A percentile compares a stretch with the other conserved stretches of the same genome.
Evolutionary conservation across 2,888 invertebrate genomes (phyloP).

Genomic region (Seira musarum): DNA sequence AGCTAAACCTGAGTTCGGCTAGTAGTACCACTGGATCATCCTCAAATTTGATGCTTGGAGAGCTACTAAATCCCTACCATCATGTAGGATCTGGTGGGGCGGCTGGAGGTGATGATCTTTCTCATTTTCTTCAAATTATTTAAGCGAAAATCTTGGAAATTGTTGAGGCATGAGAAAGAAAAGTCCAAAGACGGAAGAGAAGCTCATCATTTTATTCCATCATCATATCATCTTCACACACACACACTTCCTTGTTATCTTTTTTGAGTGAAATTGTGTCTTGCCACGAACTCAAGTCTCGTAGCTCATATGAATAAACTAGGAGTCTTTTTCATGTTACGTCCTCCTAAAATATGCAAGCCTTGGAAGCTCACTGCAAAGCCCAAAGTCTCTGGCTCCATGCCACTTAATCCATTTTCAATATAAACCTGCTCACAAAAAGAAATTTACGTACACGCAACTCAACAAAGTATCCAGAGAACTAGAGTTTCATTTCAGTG

Average conservation of each 20-base stretch:
- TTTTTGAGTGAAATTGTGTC: not conserved
- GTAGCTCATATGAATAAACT: not conserved
- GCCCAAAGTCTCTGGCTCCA: not conserved
- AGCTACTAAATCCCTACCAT: constrained; percentile 59
- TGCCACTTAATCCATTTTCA: not conserved
- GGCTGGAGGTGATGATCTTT: not conserved
- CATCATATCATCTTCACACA: not conserved
- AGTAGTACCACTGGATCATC: constrained; percentile 58
- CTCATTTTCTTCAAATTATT: not conserved
- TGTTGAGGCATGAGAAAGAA: not conserved
- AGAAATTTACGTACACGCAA: not conserved
- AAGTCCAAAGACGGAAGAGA: too few relatives aligned
- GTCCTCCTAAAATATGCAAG: not conserved
- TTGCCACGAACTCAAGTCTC: not conserved
- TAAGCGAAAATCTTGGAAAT: not conserved
- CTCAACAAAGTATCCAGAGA: not conserved
- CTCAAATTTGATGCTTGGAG: constrained; percentile 59
- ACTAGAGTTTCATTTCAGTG: not conserved
- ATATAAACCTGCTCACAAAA: not conserved
- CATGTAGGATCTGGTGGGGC: constrained; percentile 70
- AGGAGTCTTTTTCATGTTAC: not conserved
- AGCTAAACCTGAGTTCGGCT: constrained; percentile 57
- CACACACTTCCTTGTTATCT: not conserved
- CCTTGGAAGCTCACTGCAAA: not conserved
- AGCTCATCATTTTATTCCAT: too few relatives aligned